These are phyloP conservation scores for Vimba vimba DNA, from an alignment of 2,113 vertebrate genomes.

Conservation along the genomic window DNA sequence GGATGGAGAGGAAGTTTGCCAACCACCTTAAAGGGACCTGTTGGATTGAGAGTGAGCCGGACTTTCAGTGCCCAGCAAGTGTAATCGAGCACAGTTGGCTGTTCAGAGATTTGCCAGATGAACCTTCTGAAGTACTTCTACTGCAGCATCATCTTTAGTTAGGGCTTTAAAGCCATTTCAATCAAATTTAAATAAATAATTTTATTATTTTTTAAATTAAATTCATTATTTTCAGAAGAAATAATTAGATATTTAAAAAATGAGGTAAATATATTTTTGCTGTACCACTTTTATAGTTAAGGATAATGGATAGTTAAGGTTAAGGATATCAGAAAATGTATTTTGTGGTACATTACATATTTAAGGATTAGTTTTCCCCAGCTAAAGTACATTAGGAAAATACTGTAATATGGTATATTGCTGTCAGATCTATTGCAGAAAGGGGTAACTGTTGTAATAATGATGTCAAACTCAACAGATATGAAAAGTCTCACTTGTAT, in stretches of 20 bases:
- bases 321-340: too few relatives aligned
- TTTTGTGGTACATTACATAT: too few relatives aligned
- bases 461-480: too few relatives aligned
- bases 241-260: background rate
- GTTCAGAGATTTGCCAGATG: slow-evolving; percentile 12
- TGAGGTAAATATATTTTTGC: background rate
- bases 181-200: background rate
- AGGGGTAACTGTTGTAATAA: too few relatives aligned
- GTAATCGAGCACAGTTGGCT: background rate
- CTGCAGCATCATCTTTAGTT: background rate
- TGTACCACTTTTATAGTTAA: background rate
- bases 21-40: background rate
- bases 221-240: background rate
- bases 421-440: too few relatives aligned
- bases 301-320: too few relatives aligned
- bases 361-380: too few relatives aligned
- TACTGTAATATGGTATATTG: too few relatives aligned
- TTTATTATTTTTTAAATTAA: background rate
- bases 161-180: background rate
- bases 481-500: background rate
- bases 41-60: background rate
- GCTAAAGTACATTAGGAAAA: too few relatives aligned
- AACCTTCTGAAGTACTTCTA: background rate
- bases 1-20: background rate
- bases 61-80: background rate